These are phyloP conservation scores for Oryzias celebensis DNA, from an alignment of 2,113 vertebrate species.

Conservation along the genomic window DNA sequence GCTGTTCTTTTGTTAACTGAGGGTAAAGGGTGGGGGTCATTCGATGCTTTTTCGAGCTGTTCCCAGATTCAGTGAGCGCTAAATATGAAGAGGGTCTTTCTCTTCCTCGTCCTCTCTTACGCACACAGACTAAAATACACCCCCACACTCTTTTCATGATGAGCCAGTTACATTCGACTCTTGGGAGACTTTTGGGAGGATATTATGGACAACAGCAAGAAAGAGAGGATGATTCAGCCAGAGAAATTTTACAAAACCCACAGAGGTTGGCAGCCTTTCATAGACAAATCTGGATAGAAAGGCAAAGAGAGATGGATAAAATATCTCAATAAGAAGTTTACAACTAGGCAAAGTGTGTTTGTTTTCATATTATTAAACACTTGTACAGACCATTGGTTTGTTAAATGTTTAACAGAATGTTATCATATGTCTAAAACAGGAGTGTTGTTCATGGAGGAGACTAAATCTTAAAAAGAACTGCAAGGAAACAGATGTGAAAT, in stretches of 20 bases:
- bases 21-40: conserved; percentile 44
- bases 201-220: conserved; percentile 48
- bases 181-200: conserved; percentile 66
- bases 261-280: conserved; percentile 52
- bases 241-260: conserved; percentile 65
- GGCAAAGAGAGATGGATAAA: conserved; percentile 18
- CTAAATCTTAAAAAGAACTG: neutral
- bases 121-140: neutral
- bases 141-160: conserved; percentile 54
- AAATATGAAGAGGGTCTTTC: conserved; percentile 34
- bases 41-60: conserved; percentile 53
- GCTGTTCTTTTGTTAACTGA: conserved; percentile 8
- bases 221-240: conserved; percentile 63
- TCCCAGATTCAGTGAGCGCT: conserved; percentile 21
- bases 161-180: conserved; percentile 58
- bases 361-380: too few relatives aligned
- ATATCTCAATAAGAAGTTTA: conserved; percentile 9
- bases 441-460: too few relatives aligned
- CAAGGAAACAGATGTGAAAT: neutral
- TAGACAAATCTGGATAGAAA: conserved; percentile 24
- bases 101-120: neutral
- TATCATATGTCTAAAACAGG: too few relatives aligned
- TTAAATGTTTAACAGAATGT: too few relatives aligned
- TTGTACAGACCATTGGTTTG: too few relatives aligned
- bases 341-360: conserved; percentile 14